Evolutionary conservation across 2,888 invertebrate species (phyloP), one percentile per base, ranked within the genome.

Genomic region (Zygogramma bicolorata): DNA sequence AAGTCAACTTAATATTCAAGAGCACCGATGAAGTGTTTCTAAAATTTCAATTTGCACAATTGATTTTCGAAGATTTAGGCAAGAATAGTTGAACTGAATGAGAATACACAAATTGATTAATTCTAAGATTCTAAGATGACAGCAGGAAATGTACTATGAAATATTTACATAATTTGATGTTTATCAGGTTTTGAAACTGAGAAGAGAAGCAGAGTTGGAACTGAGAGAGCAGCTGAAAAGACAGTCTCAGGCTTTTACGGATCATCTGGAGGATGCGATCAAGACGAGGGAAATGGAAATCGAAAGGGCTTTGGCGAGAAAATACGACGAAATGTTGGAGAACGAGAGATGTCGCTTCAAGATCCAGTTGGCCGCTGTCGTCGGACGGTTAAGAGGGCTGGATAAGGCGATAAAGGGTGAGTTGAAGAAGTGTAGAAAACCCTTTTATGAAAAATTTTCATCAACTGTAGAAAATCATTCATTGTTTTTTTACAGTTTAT

Each of bases 171-270:
- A 59, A 29, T 38, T 31, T 40, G 20, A 20, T 71, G 53, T 68
- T 20, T 53, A 18, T 68, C 42, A 93, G 93, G 88, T 92, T 73
- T 86, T 94, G 68, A 88, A 90, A 81, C 88, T 93, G 46, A 91
- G 91, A 80, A 89, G 91, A 0, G 91, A 92, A 58, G 89, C 92
- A 27, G 94, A 97, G 82, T 89, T 90, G 60, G 93, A 93, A 73
- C 86, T 97, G 69, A 92, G 94, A 57, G 90, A 91, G 13, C 94
- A 96, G 81, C 85, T 99, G 71, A 94, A 94, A 84, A 90, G 94
- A 65, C 97, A 97, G 82, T 91, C 94, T 1, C 95, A 96, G 81
- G 93, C 96, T 0, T 97, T 97, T 86, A 90, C 92, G 61, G 97
- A 97, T 84, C 93, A 95, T 77, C 85, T 95, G 72, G 90, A 90